Evolutionary conservation across 2,113 vertebrate genomes (phyloP).

Genomic region (Centrocercus urophasianus): DNA sequence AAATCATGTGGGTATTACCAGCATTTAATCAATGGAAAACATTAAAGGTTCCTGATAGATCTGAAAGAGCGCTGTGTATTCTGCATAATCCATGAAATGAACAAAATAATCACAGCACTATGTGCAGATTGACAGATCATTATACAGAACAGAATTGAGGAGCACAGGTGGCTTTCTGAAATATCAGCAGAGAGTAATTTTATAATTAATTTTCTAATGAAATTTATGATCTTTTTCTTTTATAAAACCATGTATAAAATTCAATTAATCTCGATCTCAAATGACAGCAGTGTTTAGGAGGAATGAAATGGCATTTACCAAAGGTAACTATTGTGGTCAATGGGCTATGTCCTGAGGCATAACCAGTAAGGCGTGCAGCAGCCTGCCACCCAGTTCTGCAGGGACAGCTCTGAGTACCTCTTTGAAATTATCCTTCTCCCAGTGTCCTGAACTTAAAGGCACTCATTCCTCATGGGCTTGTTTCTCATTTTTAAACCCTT

Average conservation of each 20-base stretch:
- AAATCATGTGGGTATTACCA: too few relatives aligned
- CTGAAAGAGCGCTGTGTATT: neutral
- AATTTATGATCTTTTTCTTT: neutral
- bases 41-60: neutral
- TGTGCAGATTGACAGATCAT: neutral
- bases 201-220: neutral
- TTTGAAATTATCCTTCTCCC: neutral
- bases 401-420: neutral
- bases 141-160: neutral
- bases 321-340: neutral
- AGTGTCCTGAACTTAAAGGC: neutral
- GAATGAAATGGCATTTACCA: neutral
- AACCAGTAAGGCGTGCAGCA: neutral
- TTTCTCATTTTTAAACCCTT: neutral
- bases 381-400: neutral
- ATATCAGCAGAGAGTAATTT: neutral
- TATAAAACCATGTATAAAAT: neutral
- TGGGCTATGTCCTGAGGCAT: neutral
- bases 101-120: neutral
- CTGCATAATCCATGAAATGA: neutral
- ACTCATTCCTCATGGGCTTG: neutral
- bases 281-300: neutral
- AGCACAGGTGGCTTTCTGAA: neutral
- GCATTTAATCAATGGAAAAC: too few relatives aligned
- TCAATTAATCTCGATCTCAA: neutral